Evolutionary conservation across 2,888 invertebrate genomes (phyloP), one percentile per base, ranked within the genome.

Genomic region (Psylliodes chrysocephalus): DNA sequence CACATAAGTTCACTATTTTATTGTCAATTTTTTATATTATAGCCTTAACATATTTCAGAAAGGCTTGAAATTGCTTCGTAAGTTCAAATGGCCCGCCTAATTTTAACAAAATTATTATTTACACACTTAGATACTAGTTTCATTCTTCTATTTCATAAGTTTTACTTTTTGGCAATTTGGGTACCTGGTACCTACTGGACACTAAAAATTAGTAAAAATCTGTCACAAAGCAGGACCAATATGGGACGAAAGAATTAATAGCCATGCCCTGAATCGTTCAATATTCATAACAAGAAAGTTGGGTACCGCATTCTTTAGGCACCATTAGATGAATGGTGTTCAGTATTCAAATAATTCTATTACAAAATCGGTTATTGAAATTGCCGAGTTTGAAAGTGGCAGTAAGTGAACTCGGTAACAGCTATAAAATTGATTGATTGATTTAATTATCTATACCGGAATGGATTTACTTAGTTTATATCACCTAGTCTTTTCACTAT

Each of bases 301-400:
- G 10, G n/a, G 10, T 38, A 14, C 42, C 18, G 42, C 42, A 42
- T 42, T 42, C 42, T 18, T 42, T 10, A 42, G 17, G 7, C 18
- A 17, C 4, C 42, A 17, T 35, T 35, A 42, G 18, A 42, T 18
- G 18, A 42, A 42, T 18, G 10, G 42, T 18, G 42, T 18, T 42
- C 42, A 42, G 7, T 42, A 42, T 42, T 42, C 42, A 42, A 42
- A 42, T 42, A 42, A 42, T 42, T 42, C 42, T 42, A 17, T 42
- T 42, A 18, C 42, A 42, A 42, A 42, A 42, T 42, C 42, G 42
- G 42, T 42, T 42, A 42, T 42, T 42, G 18, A 42, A 42, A 42
- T 17, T 42, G 42, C 42, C n/a, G 8, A 18, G 15, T 42, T 42
- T 10, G 42, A 42, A 42, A 42, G 42, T 42, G 17, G 18, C 17